A percentile compares a stretch with the other conserved stretches of the same genome.
phyloP scores from a whole-genome alignment of 2,797 vertebrate species.

The Neosilurus hyrtlii region DNA sequence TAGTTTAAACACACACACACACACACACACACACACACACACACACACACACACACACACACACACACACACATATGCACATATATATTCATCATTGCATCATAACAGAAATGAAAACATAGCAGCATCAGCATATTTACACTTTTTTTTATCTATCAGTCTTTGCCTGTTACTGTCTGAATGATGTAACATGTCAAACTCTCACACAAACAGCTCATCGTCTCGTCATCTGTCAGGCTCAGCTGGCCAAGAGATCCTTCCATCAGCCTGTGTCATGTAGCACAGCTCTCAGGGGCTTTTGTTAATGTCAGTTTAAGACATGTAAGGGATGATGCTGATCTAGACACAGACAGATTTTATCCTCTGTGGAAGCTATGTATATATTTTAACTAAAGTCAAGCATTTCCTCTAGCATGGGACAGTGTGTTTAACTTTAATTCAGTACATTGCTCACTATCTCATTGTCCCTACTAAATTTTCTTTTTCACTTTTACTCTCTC shows the following conservation, averaged over 20 bases:
- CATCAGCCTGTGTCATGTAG: constrained; percentile 37
- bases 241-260: constrained; percentile 32
- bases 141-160: constrained; percentile 3
- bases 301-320: constrained; percentile 15
- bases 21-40: background rate
- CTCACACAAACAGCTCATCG: constrained; percentile 14
- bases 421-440: background rate
- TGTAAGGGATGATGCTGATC: constrained; percentile 16
- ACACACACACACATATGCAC: constrained; percentile 15
- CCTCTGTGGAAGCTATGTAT: constrained; percentile 16
- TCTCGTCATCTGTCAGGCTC: constrained; percentile 40
- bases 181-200: constrained; percentile 36
- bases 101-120: constrained; percentile 3
- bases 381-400: constrained; percentile 28
- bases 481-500: background rate
- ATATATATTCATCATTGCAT: background rate
- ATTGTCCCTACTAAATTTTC: background rate
- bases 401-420: background rate
- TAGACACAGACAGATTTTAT: constrained; percentile 17
- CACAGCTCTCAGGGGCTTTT: constrained; percentile 33
- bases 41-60: constrained; percentile 1
- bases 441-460: background rate
- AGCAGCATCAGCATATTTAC: background rate
- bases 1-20: background rate
- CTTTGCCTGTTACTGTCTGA: background rate